These are phyloP conservation scores for Drosophila kepulauana DNA, from an alignment of 1,140 invertebrate genomes.

Conservation along the genomic window DNA sequence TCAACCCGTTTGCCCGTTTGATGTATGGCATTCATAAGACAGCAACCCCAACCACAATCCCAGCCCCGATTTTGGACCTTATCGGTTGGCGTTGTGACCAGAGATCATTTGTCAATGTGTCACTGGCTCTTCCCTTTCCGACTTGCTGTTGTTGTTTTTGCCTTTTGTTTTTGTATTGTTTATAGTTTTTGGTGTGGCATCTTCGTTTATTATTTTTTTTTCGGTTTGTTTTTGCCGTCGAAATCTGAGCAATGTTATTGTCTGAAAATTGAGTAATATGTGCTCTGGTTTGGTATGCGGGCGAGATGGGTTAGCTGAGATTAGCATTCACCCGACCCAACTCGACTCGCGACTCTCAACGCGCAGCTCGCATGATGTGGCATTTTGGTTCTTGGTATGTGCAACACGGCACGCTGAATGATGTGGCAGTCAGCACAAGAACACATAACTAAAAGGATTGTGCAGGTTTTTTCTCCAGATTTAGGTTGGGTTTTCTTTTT, in stretches of 20 bases:
- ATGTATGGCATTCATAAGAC: conserved; percentile 52
- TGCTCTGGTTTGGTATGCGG: conserved; percentile 53
- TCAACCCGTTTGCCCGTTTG: conserved; percentile 55
- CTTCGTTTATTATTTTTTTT: conserved; percentile 49
- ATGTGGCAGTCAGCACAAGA: conserved; percentile 38
- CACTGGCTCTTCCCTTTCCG: conserved; percentile 41
- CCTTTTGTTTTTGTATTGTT: conserved; percentile 27
- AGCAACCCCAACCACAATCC: background rate
- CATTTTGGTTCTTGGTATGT: conserved; percentile 42
- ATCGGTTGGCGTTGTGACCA: conserved; percentile 49
- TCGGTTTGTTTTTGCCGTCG: conserved; percentile 32
- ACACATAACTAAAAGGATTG: conserved; percentile 17
- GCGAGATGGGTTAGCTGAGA: conserved; percentile 69
- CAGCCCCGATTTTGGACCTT: conserved; percentile 33
- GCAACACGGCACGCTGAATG: conserved; percentile 12
- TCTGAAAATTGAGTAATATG: conserved; percentile 77
- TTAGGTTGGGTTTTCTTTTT: conserved; percentile 22
- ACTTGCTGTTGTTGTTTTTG: conserved; percentile 6
- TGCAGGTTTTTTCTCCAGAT: conserved; percentile 29
- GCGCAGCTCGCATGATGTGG: conserved; percentile 43
- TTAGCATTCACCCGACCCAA: conserved; percentile 43
- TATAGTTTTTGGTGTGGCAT: conserved; percentile 67
- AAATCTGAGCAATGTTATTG: conserved; percentile 71
- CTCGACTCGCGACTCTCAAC: background rate
- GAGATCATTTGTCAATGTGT: conserved; percentile 78